Conservation (phyloP, 2,797 vertebrate species). For the Sebastes variabilis region DNA sequence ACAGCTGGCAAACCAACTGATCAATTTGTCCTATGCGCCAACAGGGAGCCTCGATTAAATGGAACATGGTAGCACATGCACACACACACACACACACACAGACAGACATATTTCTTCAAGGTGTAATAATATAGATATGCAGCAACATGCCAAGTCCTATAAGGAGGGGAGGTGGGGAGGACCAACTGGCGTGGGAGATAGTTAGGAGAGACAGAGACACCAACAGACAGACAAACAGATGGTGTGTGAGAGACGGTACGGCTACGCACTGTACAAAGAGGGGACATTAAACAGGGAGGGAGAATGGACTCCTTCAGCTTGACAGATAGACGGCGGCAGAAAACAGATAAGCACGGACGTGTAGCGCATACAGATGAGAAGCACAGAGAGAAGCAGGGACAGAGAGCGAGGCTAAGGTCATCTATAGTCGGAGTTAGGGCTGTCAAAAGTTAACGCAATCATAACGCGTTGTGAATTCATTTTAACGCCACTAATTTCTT, state of each 20-base stretch:
- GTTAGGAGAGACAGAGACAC: conserved; percentile 10
- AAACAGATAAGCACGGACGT: conserved; percentile 23
- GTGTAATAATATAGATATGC: conserved; percentile 59
- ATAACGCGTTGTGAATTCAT: too few relatives aligned
- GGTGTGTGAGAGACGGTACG: conserved; percentile 25
- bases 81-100: conserved; percentile 8
- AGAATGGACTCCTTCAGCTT: conserved; percentile 16
- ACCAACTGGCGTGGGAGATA: conserved; percentile 30
- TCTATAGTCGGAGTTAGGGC: not conserved
- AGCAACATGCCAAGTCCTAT: conserved; percentile 33
- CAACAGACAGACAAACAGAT: conserved; percentile 42
- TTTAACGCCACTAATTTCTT: too few relatives aligned
- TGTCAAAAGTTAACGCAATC: too few relatives aligned
- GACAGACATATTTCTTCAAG: conserved; percentile 32
- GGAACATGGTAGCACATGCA: conserved; percentile 42
- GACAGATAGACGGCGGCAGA: conserved; percentile 34
- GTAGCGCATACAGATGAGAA: conserved; percentile 38
- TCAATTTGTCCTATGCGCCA: conserved; percentile 71
- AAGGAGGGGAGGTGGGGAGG: not conserved
- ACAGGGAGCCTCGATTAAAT: conserved; percentile 66
- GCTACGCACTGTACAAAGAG: conserved; percentile 21
- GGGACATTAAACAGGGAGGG: conserved; percentile 22
- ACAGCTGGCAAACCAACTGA: conserved; percentile 74
- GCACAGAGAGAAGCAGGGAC: conserved; percentile 15
- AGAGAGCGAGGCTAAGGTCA: conserved; percentile 25